phyloP scores from a whole-genome alignment of 2,888 invertebrate genomes.

The Heliconius hortense region DNA sequence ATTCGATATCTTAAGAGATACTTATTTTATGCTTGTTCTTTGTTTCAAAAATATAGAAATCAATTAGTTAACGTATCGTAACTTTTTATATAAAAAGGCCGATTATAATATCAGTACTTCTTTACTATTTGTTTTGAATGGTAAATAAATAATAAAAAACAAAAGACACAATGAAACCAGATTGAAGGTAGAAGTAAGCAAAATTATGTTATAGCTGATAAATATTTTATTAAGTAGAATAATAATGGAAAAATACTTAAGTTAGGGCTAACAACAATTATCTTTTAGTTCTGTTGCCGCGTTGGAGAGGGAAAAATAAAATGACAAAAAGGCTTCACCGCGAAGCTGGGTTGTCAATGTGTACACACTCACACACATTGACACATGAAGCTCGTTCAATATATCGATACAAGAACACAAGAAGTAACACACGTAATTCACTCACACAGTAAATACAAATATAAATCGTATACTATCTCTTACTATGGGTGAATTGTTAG shows the following conservation, averaged over 20 bases:
- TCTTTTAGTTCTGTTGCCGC: constrained; percentile 57
- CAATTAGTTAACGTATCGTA: not conserved
- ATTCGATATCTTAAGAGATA: constrained; percentile 32
- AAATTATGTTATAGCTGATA: not conserved
- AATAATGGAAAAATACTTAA: not conserved
- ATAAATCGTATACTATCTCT: constrained; percentile 43
- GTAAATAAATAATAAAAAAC: not conserved
- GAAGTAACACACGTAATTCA: constrained; percentile 61
- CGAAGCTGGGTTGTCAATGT: constrained; percentile 61
- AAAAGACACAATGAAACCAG: not conserved
- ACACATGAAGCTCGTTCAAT: constrained; percentile 60
- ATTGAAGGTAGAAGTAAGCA: not conserved
- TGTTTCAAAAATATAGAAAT: constrained; percentile 40
- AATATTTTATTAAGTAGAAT: not conserved
- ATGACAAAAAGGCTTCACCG: constrained; percentile 74
- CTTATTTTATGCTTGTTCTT: constrained; percentile 29
- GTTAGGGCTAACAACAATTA: constrained; percentile 26
- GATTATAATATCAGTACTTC: not conserved
- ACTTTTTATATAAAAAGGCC: not conserved
- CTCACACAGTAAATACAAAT: constrained; percentile 54
- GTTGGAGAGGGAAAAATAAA: constrained; percentile 76
- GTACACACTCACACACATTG: constrained; percentile 62
- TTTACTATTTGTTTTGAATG: not conserved
- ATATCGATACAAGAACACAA: constrained; percentile 52
- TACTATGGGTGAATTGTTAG: constrained; percentile 34